Conservation (phyloP, 2,888 invertebrate species). For the Tanypteryx hageni region DNA sequence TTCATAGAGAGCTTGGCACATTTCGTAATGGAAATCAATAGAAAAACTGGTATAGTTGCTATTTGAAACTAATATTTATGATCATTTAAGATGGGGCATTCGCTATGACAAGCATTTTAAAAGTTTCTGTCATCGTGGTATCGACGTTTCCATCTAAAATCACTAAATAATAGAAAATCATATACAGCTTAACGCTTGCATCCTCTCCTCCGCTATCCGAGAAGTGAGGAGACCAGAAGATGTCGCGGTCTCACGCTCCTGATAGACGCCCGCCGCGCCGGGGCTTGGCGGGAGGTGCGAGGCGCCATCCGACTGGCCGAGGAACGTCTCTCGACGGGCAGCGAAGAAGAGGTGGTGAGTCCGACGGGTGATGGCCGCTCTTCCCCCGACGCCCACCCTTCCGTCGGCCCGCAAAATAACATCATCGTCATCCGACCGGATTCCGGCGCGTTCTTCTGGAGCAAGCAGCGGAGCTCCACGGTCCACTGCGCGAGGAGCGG, state of each 20-base stretch:
- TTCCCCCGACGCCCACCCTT: constrained; percentile 55
- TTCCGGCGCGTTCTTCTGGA: constrained; percentile 63
- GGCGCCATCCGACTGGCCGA: constrained; percentile 78
- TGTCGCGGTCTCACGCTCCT: constrained; percentile 79
- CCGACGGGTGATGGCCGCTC: constrained; percentile 36
- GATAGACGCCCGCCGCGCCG: constrained; percentile 80
- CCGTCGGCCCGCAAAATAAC: constrained; percentile 53
- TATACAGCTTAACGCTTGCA: no score
- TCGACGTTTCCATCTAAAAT: no score
- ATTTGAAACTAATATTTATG: no score
- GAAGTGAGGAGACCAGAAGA: constrained; percentile 46
- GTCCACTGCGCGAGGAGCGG: constrained; percentile 62
- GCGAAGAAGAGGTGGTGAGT: constrained; percentile 34
- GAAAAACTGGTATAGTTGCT: no score
- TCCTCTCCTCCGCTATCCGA: no score
- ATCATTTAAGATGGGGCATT: no score
- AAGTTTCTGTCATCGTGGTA: no score
- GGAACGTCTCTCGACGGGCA: constrained; percentile 47
- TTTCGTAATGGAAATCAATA: no score
- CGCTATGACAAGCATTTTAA: no score
- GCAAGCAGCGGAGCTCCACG: constrained; percentile 58
- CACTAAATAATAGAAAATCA: no score
- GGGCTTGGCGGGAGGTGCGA: constrained; percentile 81
- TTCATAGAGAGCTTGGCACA: no score
- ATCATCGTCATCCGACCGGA: constrained; percentile 58